Base-by-base conservation (phyloP, 2,113 vertebrate genomes). In the Thymallus thymallus region DNA sequence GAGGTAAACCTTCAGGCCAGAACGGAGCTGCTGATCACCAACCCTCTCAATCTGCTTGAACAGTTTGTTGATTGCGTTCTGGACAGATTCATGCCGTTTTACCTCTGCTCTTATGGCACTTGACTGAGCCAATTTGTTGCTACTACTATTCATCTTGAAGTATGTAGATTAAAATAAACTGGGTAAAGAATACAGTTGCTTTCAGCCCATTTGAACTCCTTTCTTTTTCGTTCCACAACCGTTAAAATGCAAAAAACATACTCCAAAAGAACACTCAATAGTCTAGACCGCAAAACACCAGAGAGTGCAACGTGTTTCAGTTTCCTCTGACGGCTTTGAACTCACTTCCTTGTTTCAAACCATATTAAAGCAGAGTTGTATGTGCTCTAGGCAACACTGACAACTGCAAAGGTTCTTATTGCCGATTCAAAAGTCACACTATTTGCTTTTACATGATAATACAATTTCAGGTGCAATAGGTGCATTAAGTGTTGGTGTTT, bases 51-150 rank as follows among this genome's bases (percentile, higher is more conserved):
- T 80, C 82, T 95, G 89, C 73, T 88, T 93, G 48, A 74, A 84
- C 4, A 95, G 84, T 76, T 83, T 88, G 75, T 76, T 90, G 68
- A 95, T 69, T 6, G 89, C 91, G 5, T 68, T 88, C 80, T 94
- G 91, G 23, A 94, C 83, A 12, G 85, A 86, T 0, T 92, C 92
- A 18, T 94, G 84, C 72, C 93, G 87, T 83, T 88, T 92, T 58
- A 94, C 89, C 87, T 96, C 95, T 0, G 91, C 87, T 55, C 90
- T 90, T 74, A 95, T 93, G 65, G 92, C 94, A 69, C 79, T 81
- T n/a, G 93, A 94, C 72, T 76, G 85, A n/a, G 73, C 80, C 26
- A 88, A 91, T 83, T 94, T 94, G 35, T 72, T 78, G 79, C 75
- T 86, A 85, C 75, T 86, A 85, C 72, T 89, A 87, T 75, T 91